Evolutionary conservation across 2,888 invertebrate species (phyloP), one percentile per base, ranked within the genome.

Genomic region (Cylindroiulus punctatus): DNA sequence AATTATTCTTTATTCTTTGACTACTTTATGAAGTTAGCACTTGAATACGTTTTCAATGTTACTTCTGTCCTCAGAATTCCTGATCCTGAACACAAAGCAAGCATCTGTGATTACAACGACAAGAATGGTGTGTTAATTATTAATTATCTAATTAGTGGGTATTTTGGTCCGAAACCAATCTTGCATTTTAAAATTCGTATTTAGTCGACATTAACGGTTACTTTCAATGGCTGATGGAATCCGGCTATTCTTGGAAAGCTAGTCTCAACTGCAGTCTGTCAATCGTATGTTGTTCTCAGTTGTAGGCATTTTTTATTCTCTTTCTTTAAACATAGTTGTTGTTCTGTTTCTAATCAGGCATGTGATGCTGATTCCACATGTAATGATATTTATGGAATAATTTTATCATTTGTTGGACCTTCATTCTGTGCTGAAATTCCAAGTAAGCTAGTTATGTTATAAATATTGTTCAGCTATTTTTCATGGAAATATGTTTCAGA

Each of bases 391-490:
- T 84, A 84, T 47, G 84, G 47, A 32, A 22, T 22, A 8, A 26
- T 44, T 22, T 22, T 84, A 8, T 84, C 84, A 52, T 84, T 84
- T 47, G 42, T 22, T 7, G 84, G 84, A 19, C 44, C 84, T 42
- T 32, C 40, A 84, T 84, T 40, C 32, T 47, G 44, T 26, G 12
- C 30, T 19, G 47, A 22, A 84, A 52, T 84, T n/a, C 84, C 44
- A 47, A 17, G 84, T 84, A 84, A 47, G 84, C 30, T 44, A 17
- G 12, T 17, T n/a, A 4, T 22, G 0, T 42, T 12, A 40, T 42
- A 17, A 22, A 8, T n/a, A 47, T 30, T 84, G 19, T 47, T 84
- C 19, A n/a, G 10, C 22, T 30, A 42, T 14, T 83, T 36, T 12
- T 65, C 0, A 52, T n/a, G 52, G 1, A 52, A 52, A 52, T 52